These are phyloP conservation scores for Nyctereutes procyonoides DNA, from an alignment of 2,113 vertebrate species.

Conservation along the genomic window DNA sequence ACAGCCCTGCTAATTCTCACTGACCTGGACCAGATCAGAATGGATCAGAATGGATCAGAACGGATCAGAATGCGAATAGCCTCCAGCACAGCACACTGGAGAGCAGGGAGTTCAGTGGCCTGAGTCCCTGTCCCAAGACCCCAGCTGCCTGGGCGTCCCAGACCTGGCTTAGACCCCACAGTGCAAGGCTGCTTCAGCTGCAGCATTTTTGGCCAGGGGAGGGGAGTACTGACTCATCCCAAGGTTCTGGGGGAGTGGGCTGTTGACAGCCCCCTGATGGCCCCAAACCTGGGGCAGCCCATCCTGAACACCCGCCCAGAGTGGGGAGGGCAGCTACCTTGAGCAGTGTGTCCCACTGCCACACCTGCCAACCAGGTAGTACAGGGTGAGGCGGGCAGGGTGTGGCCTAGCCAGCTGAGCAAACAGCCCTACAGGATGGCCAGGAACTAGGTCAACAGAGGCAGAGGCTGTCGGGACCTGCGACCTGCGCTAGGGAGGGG, in stretches of 20 bases:
- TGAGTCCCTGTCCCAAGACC: neutral
- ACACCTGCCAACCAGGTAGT: constrained; percentile 35
- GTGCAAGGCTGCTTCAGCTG: neutral
- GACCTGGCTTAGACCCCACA: neutral
- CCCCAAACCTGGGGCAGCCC: neutral
- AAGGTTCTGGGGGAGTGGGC: neutral
- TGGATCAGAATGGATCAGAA: neutral
- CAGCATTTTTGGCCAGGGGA: neutral
- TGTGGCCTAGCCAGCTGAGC: constrained; percentile 49
- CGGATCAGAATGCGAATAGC: neutral
- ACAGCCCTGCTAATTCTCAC: neutral
- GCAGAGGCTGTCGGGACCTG: neutral
- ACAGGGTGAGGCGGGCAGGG: neutral
- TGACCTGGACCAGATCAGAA: neutral
- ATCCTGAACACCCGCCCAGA: neutral
- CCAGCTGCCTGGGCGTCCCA: neutral
- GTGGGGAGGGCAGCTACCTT: neutral
- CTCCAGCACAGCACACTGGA: neutral
- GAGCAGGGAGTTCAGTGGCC: neutral
- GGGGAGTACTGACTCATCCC: neutral
- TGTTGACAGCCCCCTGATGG: neutral
- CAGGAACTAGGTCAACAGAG: constrained; percentile 52
- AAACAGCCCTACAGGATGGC: constrained; percentile 40
- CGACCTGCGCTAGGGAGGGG: neutral
- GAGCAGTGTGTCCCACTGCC: neutral